A percentile compares a stretch with the other conserved stretches of the same genome.
phyloP scores from a whole-genome alignment of 2,797 vertebrate species.

The Enteromius viviparus region DNA sequence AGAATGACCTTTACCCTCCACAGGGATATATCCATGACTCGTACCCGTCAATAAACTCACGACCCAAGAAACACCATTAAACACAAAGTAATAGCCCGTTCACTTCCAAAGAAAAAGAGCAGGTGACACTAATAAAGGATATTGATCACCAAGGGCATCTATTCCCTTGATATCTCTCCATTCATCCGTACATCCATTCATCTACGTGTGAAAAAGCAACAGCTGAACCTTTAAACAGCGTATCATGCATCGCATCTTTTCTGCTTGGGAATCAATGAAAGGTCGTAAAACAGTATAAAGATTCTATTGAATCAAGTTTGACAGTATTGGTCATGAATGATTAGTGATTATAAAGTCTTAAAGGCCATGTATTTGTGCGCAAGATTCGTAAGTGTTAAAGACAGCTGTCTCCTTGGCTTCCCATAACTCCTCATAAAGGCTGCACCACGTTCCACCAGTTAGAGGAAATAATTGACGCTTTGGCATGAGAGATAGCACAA shows the following conservation, averaged over 20 bases:
- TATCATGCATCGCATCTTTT: slow-evolving; percentile 4
- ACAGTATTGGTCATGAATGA: slow-evolving; percentile 40
- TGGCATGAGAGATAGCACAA: slow-evolving; percentile 64
- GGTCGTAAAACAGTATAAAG: slow-evolving; percentile 18
- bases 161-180: slow-evolving; percentile 56
- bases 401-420: slow-evolving; percentile 52
- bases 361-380: slow-evolving; percentile 33
- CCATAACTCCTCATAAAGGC: slow-evolving; percentile 53
- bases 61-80: slow-evolving; percentile 46
- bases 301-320: slow-evolving; percentile 15
- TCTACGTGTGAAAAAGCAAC: slow-evolving; percentile 27
- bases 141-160: slow-evolving; percentile 61
- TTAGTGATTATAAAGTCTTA: slow-evolving; percentile 39
- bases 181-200: slow-evolving; percentile 48
- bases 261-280: slow-evolving; percentile 27
- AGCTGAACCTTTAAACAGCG: slow-evolving; percentile 9
- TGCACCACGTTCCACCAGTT: slow-evolving; percentile 37
- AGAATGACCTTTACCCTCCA: slow-evolving; percentile 46
- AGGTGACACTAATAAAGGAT: slow-evolving; percentile 54
- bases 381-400: slow-evolving; percentile 43
- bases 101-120: slow-evolving; percentile 40
- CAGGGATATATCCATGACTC: slow-evolving; percentile 46
- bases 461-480: slow-evolving; percentile 72
- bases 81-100: slow-evolving; percentile 39
- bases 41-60: slow-evolving; percentile 46